Conservation (phyloP, 2,113 vertebrate genomes). For the Hirundichthys speculiger region DNA sequence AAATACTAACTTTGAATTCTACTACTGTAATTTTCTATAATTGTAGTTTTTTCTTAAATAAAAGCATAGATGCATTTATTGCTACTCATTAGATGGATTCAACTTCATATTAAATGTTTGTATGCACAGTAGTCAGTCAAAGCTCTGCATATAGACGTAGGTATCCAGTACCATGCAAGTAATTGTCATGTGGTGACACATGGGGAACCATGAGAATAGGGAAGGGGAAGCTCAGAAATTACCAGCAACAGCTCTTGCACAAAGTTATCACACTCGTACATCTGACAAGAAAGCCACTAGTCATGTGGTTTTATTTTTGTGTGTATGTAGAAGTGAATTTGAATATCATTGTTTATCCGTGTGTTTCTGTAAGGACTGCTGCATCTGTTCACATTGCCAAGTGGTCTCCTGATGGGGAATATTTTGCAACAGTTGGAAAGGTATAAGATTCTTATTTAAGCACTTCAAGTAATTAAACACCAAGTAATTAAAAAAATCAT, state of each 20-base stretch:
- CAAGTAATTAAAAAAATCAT: background rate
- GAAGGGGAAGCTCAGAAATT: slow-evolving; percentile 28
- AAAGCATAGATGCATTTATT: slow-evolving; percentile 12
- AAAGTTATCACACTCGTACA: background rate
- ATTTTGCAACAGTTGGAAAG: slow-evolving; percentile 97
- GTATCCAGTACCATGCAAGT: slow-evolving; percentile 14
- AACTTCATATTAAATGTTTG: background rate
- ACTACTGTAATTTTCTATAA: background rate
- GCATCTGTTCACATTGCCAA: slow-evolving; percentile 93
- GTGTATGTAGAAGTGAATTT: slow-evolving; percentile 40
- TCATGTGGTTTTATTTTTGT: background rate
- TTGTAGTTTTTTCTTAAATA: background rate
- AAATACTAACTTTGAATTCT: slow-evolving; percentile 6
- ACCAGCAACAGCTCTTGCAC: background rate
- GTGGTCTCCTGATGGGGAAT: slow-evolving; percentile 98
- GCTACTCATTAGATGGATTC: slow-evolving; percentile 22
- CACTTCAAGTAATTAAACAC: background rate
- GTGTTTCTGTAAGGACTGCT: slow-evolving; percentile 84
- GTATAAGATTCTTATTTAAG: slow-evolving; percentile 69
- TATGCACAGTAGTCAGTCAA: background rate
- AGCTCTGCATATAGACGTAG: slow-evolving; percentile 34
- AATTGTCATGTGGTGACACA: slow-evolving; percentile 54
- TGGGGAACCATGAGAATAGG: slow-evolving; percentile 15
- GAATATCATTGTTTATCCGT: slow-evolving; percentile 23
- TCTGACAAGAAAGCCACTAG: background rate